These are phyloP conservation scores for Drepana falcataria DNA, from an alignment of 2,888 invertebrate genomes.

Conservation along the genomic window DNA sequence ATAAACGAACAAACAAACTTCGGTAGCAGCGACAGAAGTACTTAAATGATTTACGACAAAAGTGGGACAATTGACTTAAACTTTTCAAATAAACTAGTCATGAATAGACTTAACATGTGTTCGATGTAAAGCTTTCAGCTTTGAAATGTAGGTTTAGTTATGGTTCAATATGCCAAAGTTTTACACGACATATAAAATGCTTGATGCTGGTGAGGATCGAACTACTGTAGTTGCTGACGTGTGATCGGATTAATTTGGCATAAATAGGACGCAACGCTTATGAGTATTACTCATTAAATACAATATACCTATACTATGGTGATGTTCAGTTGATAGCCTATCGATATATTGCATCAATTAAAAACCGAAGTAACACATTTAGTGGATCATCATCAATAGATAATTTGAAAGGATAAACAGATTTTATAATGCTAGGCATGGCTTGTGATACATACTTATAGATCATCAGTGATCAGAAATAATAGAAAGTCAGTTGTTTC, in stretches of 20 bases:
- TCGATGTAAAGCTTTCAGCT: conserved; percentile 24
- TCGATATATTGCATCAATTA: neutral
- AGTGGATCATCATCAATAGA: too few relatives aligned
- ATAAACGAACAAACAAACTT: conserved; percentile 68
- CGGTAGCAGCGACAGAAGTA: conserved; percentile 69
- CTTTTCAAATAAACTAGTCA: conserved; percentile 68
- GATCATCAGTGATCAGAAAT: too few relatives aligned
- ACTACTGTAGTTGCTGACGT: conserved; percentile 41
- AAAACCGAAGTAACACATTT: too few relatives aligned
- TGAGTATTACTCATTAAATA: conserved; percentile 11
- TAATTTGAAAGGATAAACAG: too few relatives aligned
- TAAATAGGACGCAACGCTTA: conserved; percentile 60
- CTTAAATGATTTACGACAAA: conserved; percentile 68
- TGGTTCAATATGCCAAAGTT: conserved; percentile 9
- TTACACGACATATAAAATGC: too few relatives aligned
- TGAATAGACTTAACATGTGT: conserved; percentile 67
- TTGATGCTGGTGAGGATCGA: too few relatives aligned
- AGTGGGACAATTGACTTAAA: conserved; percentile 63
- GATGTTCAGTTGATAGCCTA: neutral
- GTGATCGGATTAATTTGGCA: conserved; percentile 37
- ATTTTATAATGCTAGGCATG: too few relatives aligned
- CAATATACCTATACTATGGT: conserved; percentile 3
- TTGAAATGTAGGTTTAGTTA: conserved; percentile 24
- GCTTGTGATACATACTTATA: too few relatives aligned
- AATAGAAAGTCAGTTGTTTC: too few relatives aligned